phyloP scores from a whole-genome alignment of 2,888 invertebrate genomes.

The Euzetes globulus region DNA sequence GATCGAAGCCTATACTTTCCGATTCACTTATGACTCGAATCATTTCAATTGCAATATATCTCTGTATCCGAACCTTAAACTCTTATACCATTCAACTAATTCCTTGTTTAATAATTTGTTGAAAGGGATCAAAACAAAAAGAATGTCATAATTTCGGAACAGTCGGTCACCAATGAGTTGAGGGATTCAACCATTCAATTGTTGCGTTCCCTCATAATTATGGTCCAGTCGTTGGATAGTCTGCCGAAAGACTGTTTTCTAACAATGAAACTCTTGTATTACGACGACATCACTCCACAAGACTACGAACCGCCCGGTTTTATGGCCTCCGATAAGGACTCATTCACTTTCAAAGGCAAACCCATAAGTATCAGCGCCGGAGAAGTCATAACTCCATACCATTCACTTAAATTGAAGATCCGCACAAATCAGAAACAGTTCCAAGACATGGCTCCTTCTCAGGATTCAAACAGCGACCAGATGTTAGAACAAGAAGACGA shows the following conservation, averaged over 20 bases:
- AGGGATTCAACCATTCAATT: not conserved
- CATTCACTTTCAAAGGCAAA: constrained; percentile 2
- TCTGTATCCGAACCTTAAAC: not conserved
- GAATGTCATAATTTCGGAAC: not conserved
- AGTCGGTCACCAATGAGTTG: not conserved
- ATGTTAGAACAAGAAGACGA: not conserved
- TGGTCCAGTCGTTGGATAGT: not conserved
- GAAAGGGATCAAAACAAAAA: not conserved
- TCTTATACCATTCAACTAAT: not conserved
- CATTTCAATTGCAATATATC: not conserved
- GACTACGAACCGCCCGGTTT: constrained; percentile 27
- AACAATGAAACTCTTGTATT: constrained; percentile 26
- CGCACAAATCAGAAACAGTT: constrained; percentile 4
- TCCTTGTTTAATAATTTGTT: not conserved
- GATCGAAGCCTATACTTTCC: constrained; percentile 25
- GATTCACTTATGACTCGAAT: not conserved
- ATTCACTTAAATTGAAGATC: constrained; percentile 12
- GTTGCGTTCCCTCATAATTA: not conserved
- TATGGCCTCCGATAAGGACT: not conserved
- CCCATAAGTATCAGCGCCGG: constrained; percentile 6
- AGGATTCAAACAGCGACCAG: not conserved
- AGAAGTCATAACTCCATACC: not conserved
- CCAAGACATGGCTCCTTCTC: not conserved
- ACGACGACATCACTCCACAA: constrained; percentile 27
- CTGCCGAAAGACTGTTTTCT: not conserved